A percentile compares a stretch with the other conserved stretches of the same genome.
phyloP scores from a whole-genome alignment of 1,140 invertebrate species.

The Drosophila malerkotliana region DNA sequence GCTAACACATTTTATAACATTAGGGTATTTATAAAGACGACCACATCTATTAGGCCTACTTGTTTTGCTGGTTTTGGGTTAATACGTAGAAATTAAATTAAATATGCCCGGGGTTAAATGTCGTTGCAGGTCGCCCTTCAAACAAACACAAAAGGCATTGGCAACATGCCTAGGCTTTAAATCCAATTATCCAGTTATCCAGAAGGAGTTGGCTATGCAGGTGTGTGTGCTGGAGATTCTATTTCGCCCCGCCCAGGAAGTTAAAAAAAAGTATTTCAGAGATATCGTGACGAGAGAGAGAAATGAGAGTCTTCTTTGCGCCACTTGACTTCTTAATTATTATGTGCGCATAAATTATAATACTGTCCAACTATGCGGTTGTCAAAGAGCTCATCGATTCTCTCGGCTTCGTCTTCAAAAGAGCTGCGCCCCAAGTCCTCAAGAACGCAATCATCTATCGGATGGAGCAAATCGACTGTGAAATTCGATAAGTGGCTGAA shows the following conservation, averaged over 20 bases:
- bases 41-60: not conserved
- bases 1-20: not conserved
- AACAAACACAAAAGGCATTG: constrained; percentile 47
- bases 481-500: constrained; percentile 71
- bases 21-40: not conserved
- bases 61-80: constrained; percentile 64
- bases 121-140: constrained; percentile 31
- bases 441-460: constrained; percentile 28
- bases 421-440: constrained; percentile 22
- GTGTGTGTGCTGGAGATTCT: constrained; percentile 32
- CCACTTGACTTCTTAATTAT: constrained; percentile 74
- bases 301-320: constrained; percentile 1
- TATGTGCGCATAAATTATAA: constrained; percentile 62
- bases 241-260: not conserved
- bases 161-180: constrained; percentile 45
- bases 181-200: constrained; percentile 62
- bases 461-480: constrained; percentile 63
- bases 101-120: constrained; percentile 71
- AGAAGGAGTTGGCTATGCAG: constrained; percentile 13
- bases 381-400: constrained; percentile 58
- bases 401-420: constrained; percentile 40
- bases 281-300: not conserved
- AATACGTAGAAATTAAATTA: constrained; percentile 80
- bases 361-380: constrained; percentile 36
- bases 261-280: constrained; percentile 1